These are phyloP conservation scores for Rhynchopsitta pachyrhyncha DNA, from an alignment of 2,113 vertebrate species.

Conservation along the genomic window DNA sequence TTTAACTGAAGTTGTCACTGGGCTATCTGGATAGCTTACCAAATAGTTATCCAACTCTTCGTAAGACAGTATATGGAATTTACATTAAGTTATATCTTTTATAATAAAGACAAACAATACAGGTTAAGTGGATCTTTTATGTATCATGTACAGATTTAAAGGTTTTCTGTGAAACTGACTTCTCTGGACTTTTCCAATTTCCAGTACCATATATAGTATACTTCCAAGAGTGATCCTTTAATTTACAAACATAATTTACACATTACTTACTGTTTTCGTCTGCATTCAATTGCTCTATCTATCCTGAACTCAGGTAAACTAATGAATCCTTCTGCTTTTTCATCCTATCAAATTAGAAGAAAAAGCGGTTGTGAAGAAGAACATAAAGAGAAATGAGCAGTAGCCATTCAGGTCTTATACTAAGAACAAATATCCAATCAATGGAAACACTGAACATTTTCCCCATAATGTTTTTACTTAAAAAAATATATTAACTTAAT, in stretches of 20 bases:
- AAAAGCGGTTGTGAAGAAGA: background rate
- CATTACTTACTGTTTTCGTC: conserved; percentile 88
- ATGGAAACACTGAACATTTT: background rate
- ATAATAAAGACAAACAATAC: background rate
- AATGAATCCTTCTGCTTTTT: conserved; percentile 91
- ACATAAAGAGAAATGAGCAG: background rate
- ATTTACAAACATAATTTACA: background rate
- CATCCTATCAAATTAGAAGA: conserved; percentile 75
- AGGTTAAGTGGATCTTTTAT: background rate
- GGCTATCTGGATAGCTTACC: background rate
- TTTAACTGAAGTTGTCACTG: background rate
- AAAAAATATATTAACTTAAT: background rate
- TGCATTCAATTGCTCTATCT: conserved; percentile 88
- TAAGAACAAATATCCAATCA: background rate
- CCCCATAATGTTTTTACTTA: background rate
- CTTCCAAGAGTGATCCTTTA: background rate
- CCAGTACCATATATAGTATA: background rate
- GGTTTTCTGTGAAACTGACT: background rate
- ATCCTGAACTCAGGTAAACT: conserved; percentile 92
- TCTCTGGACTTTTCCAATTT: background rate
- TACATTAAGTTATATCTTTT: background rate
- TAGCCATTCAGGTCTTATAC: background rate
- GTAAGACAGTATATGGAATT: background rate
- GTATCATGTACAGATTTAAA: background rate
- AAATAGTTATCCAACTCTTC: background rate